A percentile compares a stretch with the other conserved stretches of the same genome.
Evolutionary conservation across 1,140 invertebrate genomes (phyloP).

Genomic region (Drosophila willistoni): DNA sequence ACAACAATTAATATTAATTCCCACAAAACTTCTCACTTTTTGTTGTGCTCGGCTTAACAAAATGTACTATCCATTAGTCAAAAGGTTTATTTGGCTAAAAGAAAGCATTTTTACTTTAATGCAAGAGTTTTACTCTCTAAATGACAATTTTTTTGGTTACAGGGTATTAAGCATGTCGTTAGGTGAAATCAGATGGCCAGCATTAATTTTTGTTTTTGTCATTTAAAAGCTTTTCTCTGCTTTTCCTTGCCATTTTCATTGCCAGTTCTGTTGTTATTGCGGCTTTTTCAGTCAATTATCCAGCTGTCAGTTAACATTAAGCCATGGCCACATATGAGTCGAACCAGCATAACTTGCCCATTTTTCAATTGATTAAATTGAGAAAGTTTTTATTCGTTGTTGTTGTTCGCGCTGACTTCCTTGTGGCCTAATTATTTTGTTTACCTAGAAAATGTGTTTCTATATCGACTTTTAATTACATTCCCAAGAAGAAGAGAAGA

Average conservation of each 20-base stretch:
- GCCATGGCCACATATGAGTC: slow-evolving; percentile 20
- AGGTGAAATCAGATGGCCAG: not conserved
- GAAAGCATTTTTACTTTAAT: no score
- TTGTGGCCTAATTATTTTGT: slow-evolving; percentile 9
- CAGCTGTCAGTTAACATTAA: slow-evolving; percentile 45
- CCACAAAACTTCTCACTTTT: slow-evolving; percentile 56
- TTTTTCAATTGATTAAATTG: slow-evolving; percentile 13
- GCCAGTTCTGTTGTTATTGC: slow-evolving; percentile 31
- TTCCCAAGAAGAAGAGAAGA: not conserved
- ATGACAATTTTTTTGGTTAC: not conserved
- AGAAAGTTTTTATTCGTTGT: not conserved
- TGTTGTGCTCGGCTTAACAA: not conserved
- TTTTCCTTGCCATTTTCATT: slow-evolving; percentile 32
- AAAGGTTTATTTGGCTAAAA: not conserved
- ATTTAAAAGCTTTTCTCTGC: slow-evolving; percentile 79
- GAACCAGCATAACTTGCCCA: not conserved
- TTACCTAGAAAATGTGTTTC: slow-evolving; percentile 10
- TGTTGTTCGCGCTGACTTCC: not conserved
- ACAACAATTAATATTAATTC: slow-evolving; percentile 78
- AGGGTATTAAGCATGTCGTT: not conserved
- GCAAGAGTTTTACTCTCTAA: no score
- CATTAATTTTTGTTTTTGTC: slow-evolving; percentile 45
- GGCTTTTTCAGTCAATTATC: slow-evolving; percentile 49
- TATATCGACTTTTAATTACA: slow-evolving; percentile 13
- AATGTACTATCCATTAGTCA: not conserved